These are phyloP conservation scores for Neopelma chrysocephalum DNA, from an alignment of 2,797 vertebrate genomes.

Conservation along the genomic window DNA sequence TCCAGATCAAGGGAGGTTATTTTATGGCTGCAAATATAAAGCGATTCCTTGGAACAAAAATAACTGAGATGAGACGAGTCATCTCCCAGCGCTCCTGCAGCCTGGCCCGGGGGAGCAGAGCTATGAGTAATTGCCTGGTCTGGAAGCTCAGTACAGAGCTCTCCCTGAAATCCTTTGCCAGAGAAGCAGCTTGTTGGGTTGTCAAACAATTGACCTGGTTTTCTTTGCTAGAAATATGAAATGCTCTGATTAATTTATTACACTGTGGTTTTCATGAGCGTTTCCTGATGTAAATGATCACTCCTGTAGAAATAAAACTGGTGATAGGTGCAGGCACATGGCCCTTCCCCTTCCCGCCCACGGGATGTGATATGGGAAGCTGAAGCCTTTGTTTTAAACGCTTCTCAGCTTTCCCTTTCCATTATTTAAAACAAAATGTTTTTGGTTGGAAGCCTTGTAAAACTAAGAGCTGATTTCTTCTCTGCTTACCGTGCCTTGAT, in stretches of 20 bases:
- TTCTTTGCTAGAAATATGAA: background rate
- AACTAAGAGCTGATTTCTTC: background rate
- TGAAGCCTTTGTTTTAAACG: background rate
- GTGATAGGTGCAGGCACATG: background rate
- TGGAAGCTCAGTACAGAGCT: background rate
- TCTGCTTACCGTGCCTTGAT: fast-evolving
- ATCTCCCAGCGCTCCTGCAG: background rate
- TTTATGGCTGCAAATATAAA: background rate
- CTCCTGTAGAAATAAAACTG: background rate
- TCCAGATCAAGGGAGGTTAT: background rate
- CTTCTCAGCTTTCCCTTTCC: background rate
- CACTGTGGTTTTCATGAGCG: background rate
- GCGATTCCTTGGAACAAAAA: background rate
- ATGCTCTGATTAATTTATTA: conserved; percentile 5
- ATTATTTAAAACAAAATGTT: background rate
- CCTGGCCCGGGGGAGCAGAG: background rate
- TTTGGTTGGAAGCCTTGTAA: background rate
- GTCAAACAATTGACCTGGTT: conserved; percentile 20
- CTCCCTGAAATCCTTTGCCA: background rate
- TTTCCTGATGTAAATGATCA: background rate
- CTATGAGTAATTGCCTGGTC: background rate
- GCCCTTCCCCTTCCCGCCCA: background rate
- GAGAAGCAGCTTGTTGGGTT: background rate
- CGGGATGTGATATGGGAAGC: background rate
- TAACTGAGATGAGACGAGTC: background rate